Percentiles rank a stretch among this genome's conserved stretches.
Conservation (phyloP, 2,888 invertebrate species). For the Mamestra brassicae region DNA sequence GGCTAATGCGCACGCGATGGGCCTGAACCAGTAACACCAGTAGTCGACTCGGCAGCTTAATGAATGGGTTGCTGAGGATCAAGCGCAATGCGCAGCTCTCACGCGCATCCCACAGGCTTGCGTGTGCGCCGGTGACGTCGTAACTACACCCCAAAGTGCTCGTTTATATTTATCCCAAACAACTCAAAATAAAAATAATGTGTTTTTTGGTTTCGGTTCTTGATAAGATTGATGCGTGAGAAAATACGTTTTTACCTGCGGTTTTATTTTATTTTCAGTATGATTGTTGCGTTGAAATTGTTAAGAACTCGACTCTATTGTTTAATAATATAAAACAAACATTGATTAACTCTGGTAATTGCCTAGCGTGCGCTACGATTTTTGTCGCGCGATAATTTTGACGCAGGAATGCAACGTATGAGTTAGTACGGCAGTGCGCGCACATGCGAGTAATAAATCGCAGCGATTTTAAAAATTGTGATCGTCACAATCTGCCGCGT, state of each 20-base stretch:
- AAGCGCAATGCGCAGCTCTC: slow-evolving; percentile 72
- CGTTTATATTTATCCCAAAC: slow-evolving; percentile 63
- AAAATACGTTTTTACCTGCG: background rate
- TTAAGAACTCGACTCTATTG: background rate
- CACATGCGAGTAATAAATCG: too few relatives aligned
- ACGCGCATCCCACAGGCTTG: slow-evolving; percentile 72
- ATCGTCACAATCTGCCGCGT: too few relatives aligned
- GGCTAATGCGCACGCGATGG: slow-evolving; percentile 83
- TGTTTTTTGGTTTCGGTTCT: slow-evolving; percentile 27
- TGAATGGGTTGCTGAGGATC: slow-evolving; percentile 72
- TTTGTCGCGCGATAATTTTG: too few relatives aligned
- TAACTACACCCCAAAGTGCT: slow-evolving; percentile 61
- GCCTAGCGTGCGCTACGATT: too few relatives aligned
- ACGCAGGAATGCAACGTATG: too few relatives aligned
- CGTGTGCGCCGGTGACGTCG: slow-evolving; percentile 72
- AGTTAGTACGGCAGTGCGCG: too few relatives aligned
- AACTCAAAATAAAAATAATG: slow-evolving; percentile 38
- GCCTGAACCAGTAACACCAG: slow-evolving; percentile 83
- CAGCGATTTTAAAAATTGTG: too few relatives aligned
- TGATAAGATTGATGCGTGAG: slow-evolving; percentile 6
- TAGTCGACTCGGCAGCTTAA: slow-evolving; percentile 84
- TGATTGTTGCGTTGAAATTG: background rate
- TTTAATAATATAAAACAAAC: background rate
- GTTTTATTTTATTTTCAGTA: slow-evolving; percentile 14
- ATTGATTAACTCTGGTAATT: background rate